These are phyloP conservation scores for Spisula solida DNA, from an alignment of 2,888 invertebrate genomes.

Conservation along the genomic window DNA sequence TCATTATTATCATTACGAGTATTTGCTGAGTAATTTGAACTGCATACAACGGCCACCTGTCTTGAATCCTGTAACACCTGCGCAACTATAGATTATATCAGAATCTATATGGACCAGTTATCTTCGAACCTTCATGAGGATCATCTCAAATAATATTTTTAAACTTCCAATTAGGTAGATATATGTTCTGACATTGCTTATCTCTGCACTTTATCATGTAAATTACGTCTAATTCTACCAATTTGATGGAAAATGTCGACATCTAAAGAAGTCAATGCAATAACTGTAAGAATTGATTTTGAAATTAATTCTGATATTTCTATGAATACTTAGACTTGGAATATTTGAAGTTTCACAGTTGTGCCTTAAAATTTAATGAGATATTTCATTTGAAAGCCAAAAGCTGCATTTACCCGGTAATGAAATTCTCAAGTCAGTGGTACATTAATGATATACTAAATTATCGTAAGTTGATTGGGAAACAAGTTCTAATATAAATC, in stretches of 20 bases:
- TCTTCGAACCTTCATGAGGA: too few relatives aligned
- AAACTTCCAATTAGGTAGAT: too few relatives aligned
- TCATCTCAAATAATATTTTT: too few relatives aligned
- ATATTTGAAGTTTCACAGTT: neutral
- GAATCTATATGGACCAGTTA: too few relatives aligned
- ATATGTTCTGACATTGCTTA: conserved; percentile 1
- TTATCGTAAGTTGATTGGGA: neutral
- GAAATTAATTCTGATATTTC: conserved; percentile 10
- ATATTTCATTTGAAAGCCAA: neutral
- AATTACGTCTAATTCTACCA: neutral
- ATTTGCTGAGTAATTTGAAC: too few relatives aligned
- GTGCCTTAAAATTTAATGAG: neutral
- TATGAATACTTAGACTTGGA: neutral
- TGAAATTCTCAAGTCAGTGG: neutral
- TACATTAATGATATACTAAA: neutral
- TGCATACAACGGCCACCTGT: too few relatives aligned
- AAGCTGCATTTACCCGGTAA: neutral
- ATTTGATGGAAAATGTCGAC: neutral
- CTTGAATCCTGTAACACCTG: too few relatives aligned
- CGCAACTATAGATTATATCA: too few relatives aligned
- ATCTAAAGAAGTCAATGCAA: neutral
- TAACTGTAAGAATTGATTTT: neutral
- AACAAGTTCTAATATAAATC: too few relatives aligned
- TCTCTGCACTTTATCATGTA: neutral
- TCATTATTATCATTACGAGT: too few relatives aligned